Base-by-base conservation (phyloP, 2,113 vertebrate species). In the Hemibagrus wyckioides region DNA sequence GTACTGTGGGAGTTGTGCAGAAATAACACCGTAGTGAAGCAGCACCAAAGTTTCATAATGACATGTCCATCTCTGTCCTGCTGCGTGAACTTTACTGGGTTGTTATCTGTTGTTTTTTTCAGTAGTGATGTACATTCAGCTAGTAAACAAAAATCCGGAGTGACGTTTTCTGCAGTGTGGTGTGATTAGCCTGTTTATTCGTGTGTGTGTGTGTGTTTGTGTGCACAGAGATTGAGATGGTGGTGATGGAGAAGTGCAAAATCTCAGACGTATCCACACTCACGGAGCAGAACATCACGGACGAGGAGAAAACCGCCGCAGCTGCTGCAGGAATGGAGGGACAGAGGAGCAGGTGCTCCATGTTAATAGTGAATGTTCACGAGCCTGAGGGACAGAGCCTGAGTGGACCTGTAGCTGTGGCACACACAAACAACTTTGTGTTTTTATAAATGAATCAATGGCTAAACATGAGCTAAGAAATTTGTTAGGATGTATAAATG, bases 221-320 rank as follows among this genome's bases (percentile, higher is more conserved):
- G 48, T 81, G 30, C 44, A 19, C 82, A 99, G 98, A 99, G 94
- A 99, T 99, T 56, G 98, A 99, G 94, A 99, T 99, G 98, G 98
- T 99, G 87, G 97, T 99, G 90, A 99, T 99, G 97, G 98, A 99
- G 90, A 97, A 96, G 76, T 97, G 96, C 89, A 98, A 97, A 81
- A 91, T 96, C 48, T 94, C 94, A 0, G 96, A 96, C 80, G 85
- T 95, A 63, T 92, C 95, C 2, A 86, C 95, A 0, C 91, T 97
- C 90, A 97, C 95, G 0, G 98, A 98, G 88, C 98, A 99, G 91
- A 99, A 99, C 90, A 99, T 97, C 88, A 99, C 98, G 0, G 98
- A 99, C 1, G 98, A 99, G 89, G 98, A 99, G 93, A 99, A 99
- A 92, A 98, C 96, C 0, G 97, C 97, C 0, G 97, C 97, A 1